Percentiles rank a stretch among this genome's conserved stretches.
Conservation (phyloP, 2,797 vertebrate genomes). For the Sebastes cheni region DNA sequence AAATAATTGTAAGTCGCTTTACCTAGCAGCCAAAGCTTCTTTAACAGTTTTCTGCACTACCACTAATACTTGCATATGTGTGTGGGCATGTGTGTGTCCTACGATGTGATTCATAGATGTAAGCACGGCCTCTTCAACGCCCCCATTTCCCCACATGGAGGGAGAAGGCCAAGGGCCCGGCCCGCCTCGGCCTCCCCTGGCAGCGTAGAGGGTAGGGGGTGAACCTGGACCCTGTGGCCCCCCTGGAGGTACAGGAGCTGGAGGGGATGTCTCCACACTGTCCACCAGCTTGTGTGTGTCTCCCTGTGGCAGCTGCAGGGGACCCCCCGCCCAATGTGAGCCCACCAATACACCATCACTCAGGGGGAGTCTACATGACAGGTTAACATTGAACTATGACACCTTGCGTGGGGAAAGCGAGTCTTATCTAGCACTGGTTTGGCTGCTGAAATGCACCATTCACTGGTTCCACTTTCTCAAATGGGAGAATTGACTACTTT, state of each 20-base stretch:
- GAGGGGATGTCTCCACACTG: constrained; percentile 54
- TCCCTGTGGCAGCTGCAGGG: constrained; percentile 84
- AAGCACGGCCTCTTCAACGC: constrained; percentile 28
- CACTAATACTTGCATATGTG: constrained; percentile 8
- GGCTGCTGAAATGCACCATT: neutral
- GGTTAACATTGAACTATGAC: constrained; percentile 83
- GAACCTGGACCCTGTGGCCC: constrained; percentile 64
- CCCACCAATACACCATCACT: constrained; percentile 69
- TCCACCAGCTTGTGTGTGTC: constrained; percentile 81
- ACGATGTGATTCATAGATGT: constrained; percentile 62
- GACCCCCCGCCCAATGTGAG: constrained; percentile 69
- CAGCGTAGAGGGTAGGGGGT: constrained; percentile 47
- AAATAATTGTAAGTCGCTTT: neutral
- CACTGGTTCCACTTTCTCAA: neutral
- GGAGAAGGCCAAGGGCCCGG: constrained; percentile 62
- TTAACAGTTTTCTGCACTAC: neutral
- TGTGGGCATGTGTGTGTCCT: constrained; percentile 11
- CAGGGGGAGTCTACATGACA: constrained; percentile 56
- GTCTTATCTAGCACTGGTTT: neutral
- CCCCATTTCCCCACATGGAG: constrained; percentile 59
- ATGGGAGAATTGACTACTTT: neutral
- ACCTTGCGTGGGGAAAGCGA: constrained; percentile 41
- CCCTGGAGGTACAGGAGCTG: constrained; percentile 46
- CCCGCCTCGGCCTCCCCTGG: constrained; percentile 52
- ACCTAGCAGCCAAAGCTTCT: neutral